These are phyloP conservation scores for Falco punctatus DNA, from an alignment of 2,113 vertebrate species.

Conservation along the genomic window DNA sequence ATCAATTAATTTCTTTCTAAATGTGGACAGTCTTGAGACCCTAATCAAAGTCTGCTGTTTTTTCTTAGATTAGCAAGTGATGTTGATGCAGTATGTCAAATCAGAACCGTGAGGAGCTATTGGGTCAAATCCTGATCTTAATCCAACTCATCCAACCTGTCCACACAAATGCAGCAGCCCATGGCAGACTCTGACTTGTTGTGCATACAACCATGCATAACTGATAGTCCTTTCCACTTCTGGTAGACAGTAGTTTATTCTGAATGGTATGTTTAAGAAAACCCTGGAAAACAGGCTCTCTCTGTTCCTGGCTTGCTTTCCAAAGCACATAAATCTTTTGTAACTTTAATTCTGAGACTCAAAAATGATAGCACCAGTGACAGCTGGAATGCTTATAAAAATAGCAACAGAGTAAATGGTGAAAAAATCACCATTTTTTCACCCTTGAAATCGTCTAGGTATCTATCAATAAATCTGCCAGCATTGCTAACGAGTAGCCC, in stretches of 20 bases:
- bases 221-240: neutral
- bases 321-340: conserved; percentile 12
- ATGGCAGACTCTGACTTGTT: neutral
- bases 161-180: neutral
- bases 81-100: neutral
- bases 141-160: accelerated
- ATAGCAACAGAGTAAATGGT: neutral
- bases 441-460: neutral
- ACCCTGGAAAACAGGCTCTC: neutral
- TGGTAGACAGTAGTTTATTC: neutral
- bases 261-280: conserved; percentile 9
- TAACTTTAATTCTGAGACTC: conserved; percentile 26
- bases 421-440: neutral
- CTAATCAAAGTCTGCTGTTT: neutral
- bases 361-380: neutral
- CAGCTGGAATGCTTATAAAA: conserved; percentile 42
- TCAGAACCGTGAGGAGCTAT: neutral
- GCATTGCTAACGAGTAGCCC: neutral
- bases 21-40: neutral
- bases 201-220: neutral
- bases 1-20: neutral
- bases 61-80: neutral
- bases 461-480: neutral
- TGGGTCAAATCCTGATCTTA: neutral
- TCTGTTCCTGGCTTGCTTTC: conserved; percentile 12